Percentiles rank a stretch among this genome's conserved stretches.
These are phyloP conservation scores for Drosophila paranaensis DNA, from an alignment of 2,888 invertebrate species.

Conservation along the genomic window DNA sequence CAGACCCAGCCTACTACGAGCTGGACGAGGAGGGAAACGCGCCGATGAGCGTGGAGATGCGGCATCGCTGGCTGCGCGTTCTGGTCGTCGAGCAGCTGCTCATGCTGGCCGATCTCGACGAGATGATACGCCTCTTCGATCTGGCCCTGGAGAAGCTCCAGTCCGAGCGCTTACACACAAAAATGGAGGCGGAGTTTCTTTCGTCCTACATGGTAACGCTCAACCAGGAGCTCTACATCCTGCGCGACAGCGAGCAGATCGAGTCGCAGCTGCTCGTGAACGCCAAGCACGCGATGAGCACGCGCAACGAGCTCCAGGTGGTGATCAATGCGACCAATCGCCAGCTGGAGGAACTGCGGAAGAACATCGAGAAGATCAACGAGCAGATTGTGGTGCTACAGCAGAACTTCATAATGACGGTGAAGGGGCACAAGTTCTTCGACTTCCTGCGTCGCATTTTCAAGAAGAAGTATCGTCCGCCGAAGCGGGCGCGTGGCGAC, in stretches of 20 bases:
- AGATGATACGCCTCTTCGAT: slow-evolving; percentile 89
- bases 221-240: slow-evolving; percentile 90
- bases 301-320: slow-evolving; percentile 85
- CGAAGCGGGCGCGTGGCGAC: slow-evolving; percentile 86
- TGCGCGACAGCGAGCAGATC: slow-evolving; percentile 90
- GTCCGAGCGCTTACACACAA: slow-evolving; percentile 87
- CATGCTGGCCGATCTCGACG: slow-evolving; percentile 86
- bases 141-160: slow-evolving; percentile 86
- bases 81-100: slow-evolving; percentile 89
- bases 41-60: slow-evolving; percentile 67
- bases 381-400: slow-evolving; percentile 86
- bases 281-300: slow-evolving; percentile 86
- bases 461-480: slow-evolving; percentile 92
- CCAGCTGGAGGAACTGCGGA: slow-evolving; percentile 77
- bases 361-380: slow-evolving; percentile 78
- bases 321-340: slow-evolving; percentile 75
- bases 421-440: slow-evolving; percentile 90
- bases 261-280: slow-evolving; percentile 88
- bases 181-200: slow-evolving; percentile 87
- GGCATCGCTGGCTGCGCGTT: slow-evolving; percentile 81
- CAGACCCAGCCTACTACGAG: slow-evolving; percentile 64
- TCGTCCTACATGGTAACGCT: slow-evolving; percentile 88
- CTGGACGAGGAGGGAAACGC: slow-evolving; percentile 35
- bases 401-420: slow-evolving; percentile 86
- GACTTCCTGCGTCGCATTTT: slow-evolving; percentile 92